Conservation (phyloP, 2,888 invertebrate genomes). For the Zaprionus obscuricornis region DNA sequence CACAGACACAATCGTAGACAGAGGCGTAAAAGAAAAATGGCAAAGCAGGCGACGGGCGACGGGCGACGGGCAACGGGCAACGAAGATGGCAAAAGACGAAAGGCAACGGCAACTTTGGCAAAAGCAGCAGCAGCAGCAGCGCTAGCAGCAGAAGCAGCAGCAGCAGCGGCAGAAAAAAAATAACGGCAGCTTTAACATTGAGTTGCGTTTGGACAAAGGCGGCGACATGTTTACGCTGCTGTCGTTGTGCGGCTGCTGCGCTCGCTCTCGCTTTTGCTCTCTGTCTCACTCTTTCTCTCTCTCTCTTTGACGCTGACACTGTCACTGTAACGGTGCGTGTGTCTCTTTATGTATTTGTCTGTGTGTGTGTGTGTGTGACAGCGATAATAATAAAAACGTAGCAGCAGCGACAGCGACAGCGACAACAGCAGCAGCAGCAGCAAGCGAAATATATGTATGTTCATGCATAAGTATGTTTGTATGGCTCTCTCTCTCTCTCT, state of each 20-base stretch:
- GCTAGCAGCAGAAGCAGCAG: conserved; percentile 19
- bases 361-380: conserved; percentile 39
- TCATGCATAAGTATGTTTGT: conserved; percentile 42
- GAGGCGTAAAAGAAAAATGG: conserved; percentile 59
- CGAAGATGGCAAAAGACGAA: conserved; percentile 22
- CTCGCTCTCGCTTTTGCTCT: conserved; percentile 26
- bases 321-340: conserved; percentile 3
- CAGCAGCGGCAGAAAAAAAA: no score
- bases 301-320: conserved; percentile 7
- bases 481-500: no score
- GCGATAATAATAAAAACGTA: conserved; percentile 73
- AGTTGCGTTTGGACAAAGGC: conserved; percentile 46
- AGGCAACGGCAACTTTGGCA: conserved; percentile 12
- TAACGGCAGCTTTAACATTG: conserved; percentile 34
- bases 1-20: conserved; percentile 5
- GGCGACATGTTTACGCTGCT: conserved; percentile 47
- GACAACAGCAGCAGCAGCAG: conserved; percentile 23
- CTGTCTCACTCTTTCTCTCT: conserved; percentile 5
- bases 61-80: no score
- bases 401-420: conserved; percentile 48
- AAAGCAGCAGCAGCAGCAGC: conserved; percentile 9
- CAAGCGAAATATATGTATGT: conserved; percentile 49
- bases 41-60: conserved; percentile 49
- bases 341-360: conserved; percentile 3
- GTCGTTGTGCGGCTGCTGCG: conserved; percentile 39